Evolutionary conservation across 1,140 invertebrate species (phyloP).

Genomic region (Halotydeus destructor): DNA sequence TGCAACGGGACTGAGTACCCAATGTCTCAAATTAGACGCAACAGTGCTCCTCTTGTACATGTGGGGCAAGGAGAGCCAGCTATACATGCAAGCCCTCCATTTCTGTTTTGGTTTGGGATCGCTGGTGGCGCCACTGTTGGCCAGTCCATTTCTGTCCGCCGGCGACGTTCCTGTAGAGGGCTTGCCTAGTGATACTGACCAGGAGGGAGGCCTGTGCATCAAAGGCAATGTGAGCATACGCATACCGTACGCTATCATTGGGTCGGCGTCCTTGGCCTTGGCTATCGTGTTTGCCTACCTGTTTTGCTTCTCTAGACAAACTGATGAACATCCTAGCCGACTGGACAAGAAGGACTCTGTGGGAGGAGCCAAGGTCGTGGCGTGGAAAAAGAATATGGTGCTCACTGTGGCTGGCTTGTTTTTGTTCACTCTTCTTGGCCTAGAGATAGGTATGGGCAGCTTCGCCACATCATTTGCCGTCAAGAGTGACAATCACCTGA

Average conservation of each 20-base stretch:
- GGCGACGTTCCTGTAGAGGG: conserved; percentile 22
- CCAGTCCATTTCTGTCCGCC: conserved; percentile 24
- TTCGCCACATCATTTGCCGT: conserved; percentile 26
- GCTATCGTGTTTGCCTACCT: neutral
- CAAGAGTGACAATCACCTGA: conserved; percentile 20
- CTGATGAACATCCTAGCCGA: neutral
- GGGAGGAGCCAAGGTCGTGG: no score
- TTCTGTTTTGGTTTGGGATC: conserved; percentile 31
- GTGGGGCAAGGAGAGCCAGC: conserved; percentile 28
- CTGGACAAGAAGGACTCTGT: neutral
- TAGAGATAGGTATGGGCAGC: conserved; percentile 28
- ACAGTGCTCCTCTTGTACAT: conserved; percentile 30
- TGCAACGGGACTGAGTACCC: no score
- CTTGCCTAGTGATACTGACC: neutral
- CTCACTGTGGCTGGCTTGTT: neutral
- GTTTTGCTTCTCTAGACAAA: neutral
- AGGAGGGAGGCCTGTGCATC: neutral
- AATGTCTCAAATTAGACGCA: no score
- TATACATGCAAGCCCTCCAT: conserved; percentile 30
- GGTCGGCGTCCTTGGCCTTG: neutral
- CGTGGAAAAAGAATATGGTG: no score
- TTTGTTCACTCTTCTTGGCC: conserved; percentile 25
- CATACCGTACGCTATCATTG: neutral
- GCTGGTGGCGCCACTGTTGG: conserved; percentile 29
- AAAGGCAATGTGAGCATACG: neutral